Evolutionary conservation across 2,113 vertebrate genomes (phyloP), one percentile per base, ranked within the genome.

Genomic region (Menidia beryllina): DNA sequence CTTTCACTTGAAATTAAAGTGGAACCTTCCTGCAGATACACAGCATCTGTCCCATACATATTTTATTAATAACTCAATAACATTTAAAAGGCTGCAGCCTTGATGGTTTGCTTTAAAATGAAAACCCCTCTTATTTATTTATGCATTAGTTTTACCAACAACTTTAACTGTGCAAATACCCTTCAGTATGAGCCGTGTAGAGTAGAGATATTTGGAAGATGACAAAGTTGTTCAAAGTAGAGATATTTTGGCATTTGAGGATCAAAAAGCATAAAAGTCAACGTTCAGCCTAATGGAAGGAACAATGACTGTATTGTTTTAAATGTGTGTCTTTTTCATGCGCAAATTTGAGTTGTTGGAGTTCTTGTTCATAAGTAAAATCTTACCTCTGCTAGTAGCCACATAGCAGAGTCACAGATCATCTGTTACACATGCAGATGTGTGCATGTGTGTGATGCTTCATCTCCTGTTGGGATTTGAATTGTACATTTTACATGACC

Each of bases 21-120:
- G 8, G 12, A 21, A 11, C 21, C 23, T 10, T 47, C 13, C 21
- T 7, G 19, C 30, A 17, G 61, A 39, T 51, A 7, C 21, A 43
- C 15, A 47, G 13, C 49, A 67, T 45, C 48, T 60, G 55, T 9
- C 34, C 25, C 34, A 52, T 27, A 55, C 7, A 51, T 69, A 10
- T 25, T 55, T 55, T 69, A 57, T 72, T 49, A 10, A 55, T 62
- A 13, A 48, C 24, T 50, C 13, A 27, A 56, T 51, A 51, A 36
- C 24, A 62, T 34, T 55, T 61, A 50, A 63, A n/a, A 56, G 25
- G 51, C 43, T 56, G 23, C 23, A n/a, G 25, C 3, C 14, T 17
- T 11, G 23, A 56, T 52, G 49, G 15, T 45, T 54, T 7, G 48
- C 54, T 62, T 45, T 54, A 48, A 38, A 53, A 45, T n/a, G 20